Evolutionary conservation across 2,113 vertebrate species (phyloP).

Genomic region (Triplophysa dalaica): DNA sequence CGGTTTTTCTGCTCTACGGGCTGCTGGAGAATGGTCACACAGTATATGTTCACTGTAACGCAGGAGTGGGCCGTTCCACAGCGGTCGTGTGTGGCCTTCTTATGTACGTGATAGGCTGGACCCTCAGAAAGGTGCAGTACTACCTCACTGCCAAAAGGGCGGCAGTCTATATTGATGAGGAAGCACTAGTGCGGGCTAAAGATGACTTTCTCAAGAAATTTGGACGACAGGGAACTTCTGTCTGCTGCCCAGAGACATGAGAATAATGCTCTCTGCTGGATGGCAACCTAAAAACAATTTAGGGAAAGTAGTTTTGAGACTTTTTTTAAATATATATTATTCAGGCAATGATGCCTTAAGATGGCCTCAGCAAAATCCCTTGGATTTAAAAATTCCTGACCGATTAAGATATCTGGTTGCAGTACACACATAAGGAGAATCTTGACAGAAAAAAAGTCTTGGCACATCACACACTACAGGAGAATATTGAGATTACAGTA

Average conservation of each 20-base stretch:
- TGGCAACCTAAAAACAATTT: neutral
- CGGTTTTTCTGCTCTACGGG: constrained; percentile 87
- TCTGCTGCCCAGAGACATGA: constrained; percentile 63
- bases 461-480: no score
- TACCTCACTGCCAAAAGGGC: constrained; percentile 83
- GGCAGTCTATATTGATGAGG: constrained; percentile 90
- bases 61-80: constrained; percentile 90
- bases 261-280: neutral
- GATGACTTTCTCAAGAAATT: constrained; percentile 89
- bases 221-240: constrained; percentile 75
- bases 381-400: no score
- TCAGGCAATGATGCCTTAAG: no score
- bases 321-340: no score
- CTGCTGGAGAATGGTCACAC: constrained; percentile 90
- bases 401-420: no score
- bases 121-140: constrained; percentile 88
- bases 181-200: constrained; percentile 82
- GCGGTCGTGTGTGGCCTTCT: constrained; percentile 89
- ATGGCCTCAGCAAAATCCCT: no score
- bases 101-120: constrained; percentile 89
- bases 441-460: no score
- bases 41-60: constrained; percentile 95
- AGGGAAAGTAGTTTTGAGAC: no score
- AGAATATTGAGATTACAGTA: no score
- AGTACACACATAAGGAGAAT: no score